These are phyloP conservation scores for Mandrillus leucophaeus DNA, from an alignment of 2,113 vertebrate genomes.

Conservation along the genomic window DNA sequence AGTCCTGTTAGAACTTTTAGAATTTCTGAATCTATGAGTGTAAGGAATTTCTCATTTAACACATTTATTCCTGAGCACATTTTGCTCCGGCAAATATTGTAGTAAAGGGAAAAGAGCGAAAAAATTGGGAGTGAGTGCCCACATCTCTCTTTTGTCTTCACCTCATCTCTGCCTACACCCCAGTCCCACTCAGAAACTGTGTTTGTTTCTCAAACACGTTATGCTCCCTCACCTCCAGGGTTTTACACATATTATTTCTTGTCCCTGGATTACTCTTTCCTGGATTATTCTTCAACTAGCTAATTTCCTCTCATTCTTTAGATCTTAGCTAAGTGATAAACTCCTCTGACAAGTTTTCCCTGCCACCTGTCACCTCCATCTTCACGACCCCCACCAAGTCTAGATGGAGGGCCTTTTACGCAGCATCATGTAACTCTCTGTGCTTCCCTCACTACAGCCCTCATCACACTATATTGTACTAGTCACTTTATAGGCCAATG, in stretches of 20 bases:
- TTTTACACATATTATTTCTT: not conserved
- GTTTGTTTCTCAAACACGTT: not conserved
- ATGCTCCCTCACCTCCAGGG: not conserved
- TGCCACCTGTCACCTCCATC: not conserved
- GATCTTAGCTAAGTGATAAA: not conserved
- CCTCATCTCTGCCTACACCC: not conserved
- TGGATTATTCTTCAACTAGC: not conserved
- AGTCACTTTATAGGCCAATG: not conserved
- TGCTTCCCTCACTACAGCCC: not conserved
- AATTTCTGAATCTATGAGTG: not conserved
- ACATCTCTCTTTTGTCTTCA: not conserved
- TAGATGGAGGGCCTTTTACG: not conserved
- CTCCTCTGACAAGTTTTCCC: not conserved
- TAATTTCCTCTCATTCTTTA: not conserved
- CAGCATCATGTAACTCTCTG: not conserved
- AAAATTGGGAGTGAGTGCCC: not conserved
- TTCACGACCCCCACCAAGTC: not conserved
- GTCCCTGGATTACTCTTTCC: not conserved
- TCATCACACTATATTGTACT: not conserved
- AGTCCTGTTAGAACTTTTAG: not conserved
- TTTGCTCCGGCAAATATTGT: not conserved
- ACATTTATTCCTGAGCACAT: not conserved
- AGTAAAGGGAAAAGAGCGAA: not conserved
- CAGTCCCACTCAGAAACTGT: not conserved
- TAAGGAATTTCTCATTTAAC: not conserved